A percentile compares a stretch with the other conserved stretches of the same genome.
Evolutionary conservation across 2,888 invertebrate species (phyloP).

Genomic region (Cordilura impudica): DNA sequence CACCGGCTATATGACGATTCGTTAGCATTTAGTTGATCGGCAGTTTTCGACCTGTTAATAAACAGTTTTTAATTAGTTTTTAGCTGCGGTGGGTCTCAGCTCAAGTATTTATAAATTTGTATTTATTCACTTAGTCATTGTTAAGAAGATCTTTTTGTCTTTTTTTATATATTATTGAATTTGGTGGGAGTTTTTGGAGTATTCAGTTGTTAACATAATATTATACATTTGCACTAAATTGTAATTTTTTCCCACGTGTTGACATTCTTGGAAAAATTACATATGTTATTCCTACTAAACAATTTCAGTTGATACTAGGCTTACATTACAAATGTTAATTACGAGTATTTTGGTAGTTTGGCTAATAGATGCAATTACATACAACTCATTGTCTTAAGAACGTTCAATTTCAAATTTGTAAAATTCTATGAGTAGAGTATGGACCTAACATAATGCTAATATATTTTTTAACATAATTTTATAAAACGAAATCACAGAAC

Average conservation of each 20-base stretch:
- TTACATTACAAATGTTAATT: too few species aligned
- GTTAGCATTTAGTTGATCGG: conserved; percentile 22
- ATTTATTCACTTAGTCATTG: neutral
- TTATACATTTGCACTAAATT: conserved; percentile 66
- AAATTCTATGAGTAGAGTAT: too few species aligned
- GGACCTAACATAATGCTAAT: too few species aligned
- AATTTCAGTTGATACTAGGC: neutral
- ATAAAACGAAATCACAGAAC: too few species aligned
- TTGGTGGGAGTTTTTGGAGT: neutral
- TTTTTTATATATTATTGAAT: neutral
- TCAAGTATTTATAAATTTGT: neutral
- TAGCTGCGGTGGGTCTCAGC: conserved; percentile 68
- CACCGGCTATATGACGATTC: conserved; percentile 27
- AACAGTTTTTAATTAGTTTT: conserved; percentile 71
- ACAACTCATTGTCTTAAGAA: too few species aligned
- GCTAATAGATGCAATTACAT: too few species aligned
- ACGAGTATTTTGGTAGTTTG: too few species aligned
- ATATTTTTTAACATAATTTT: too few species aligned
- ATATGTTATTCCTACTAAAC: neutral
- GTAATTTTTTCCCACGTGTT: neutral
- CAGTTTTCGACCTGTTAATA: conserved; percentile 64
- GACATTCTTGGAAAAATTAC: neutral
- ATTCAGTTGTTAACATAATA: conserved; percentile 65
- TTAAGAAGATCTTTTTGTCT: neutral
- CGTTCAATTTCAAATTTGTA: too few species aligned